Evolutionary conservation across 2,888 invertebrate species (phyloP).

Genomic region (Melinaea menophilus): DNA sequence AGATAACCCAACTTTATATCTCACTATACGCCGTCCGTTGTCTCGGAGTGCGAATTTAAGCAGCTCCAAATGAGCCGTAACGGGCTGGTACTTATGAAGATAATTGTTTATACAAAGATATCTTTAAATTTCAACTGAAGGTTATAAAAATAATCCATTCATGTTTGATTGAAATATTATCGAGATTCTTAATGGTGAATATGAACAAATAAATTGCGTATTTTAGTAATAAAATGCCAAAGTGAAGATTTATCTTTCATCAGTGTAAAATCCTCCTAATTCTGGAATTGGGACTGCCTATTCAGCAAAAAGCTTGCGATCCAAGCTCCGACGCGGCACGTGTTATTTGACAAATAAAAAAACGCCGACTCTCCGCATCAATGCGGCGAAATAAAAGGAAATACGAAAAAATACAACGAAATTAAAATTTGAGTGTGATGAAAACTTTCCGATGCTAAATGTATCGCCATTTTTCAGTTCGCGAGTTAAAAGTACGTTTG

Average conservation of each 20-base stretch:
- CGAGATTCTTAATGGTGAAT: too few relatives aligned
- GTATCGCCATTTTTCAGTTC: background rate
- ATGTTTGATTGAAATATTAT: too few relatives aligned
- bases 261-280: conserved; percentile 37
- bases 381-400: conserved; percentile 33
- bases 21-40: too few relatives aligned
- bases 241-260: background rate
- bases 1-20: background rate
- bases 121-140: too few relatives aligned
- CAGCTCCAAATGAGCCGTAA: too few relatives aligned
- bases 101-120: too few relatives aligned
- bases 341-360: conserved; percentile 44
- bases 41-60: too few relatives aligned
- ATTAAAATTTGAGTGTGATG: conserved; percentile 23
- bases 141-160: too few relatives aligned
- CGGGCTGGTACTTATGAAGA: too few relatives aligned
- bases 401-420: conserved; percentile 31
- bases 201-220: background rate
- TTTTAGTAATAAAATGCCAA: background rate
- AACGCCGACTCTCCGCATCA: conserved; percentile 32
- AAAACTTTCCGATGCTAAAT: background rate
- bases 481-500: background rate
- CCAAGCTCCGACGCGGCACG: conserved; percentile 48
- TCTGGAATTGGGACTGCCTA: conserved; percentile 47
- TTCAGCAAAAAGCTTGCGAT: conserved; percentile 48